A percentile compares a stretch with the other conserved stretches of the same genome.
phyloP scores from a whole-genome alignment of 2,888 invertebrate species.

The Machimus atricapillus region DNA sequence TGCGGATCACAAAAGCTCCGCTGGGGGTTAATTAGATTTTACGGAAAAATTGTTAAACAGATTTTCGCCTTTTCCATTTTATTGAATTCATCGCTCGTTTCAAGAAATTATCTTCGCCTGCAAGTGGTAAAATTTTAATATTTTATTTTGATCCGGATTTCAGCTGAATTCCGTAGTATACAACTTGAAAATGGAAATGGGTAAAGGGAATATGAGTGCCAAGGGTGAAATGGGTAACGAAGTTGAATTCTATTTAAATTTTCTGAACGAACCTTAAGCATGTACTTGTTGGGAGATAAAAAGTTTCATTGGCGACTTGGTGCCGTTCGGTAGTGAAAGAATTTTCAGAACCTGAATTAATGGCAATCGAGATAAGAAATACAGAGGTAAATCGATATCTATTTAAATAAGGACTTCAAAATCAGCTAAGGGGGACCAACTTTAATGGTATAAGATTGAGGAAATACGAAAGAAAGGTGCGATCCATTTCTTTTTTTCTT shows the following conservation, averaged over 20 bases:
- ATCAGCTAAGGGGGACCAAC: background rate
- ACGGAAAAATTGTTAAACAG: background rate
- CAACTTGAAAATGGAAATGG: background rate
- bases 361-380: background rate
- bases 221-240: constrained; percentile 23
- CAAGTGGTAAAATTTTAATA: constrained; percentile 21
- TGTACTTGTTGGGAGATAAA: constrained; percentile 8
- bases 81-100: constrained; percentile 22
- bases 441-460: background rate
- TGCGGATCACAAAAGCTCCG: background rate
- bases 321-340: background rate
- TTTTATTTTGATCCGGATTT: background rate
- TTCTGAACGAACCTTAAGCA: background rate
- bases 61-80: background rate
- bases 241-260: constrained; percentile 24
- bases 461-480: background rate
- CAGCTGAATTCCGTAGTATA: background rate
- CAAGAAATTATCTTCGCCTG: background rate
- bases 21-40: constrained; percentile 12
- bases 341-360: constrained; percentile 6
- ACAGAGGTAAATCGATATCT: constrained; percentile 12
- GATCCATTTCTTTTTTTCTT: background rate
- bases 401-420: background rate
- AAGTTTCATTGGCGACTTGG: constrained; percentile 20
- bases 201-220: background rate